phyloP scores from a whole-genome alignment of 2,888 invertebrate species.

The Agrypnus murinus region DNA sequence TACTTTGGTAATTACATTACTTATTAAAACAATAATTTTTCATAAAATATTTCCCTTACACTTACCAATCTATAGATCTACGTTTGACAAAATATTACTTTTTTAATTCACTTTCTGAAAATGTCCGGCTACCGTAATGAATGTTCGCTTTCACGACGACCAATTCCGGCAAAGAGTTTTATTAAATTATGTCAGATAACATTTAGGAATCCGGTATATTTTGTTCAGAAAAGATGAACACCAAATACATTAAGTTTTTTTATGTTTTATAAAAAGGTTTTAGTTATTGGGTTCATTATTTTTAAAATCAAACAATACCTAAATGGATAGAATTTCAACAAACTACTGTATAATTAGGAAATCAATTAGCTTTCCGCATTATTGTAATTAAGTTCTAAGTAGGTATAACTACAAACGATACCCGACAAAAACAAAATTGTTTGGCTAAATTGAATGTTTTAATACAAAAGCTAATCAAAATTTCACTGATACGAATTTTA shows the following conservation, averaged over 20 bases:
- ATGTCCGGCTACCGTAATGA: conserved; percentile 12
- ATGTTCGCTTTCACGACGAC: conserved; percentile 14
- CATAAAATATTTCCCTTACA: not conserved
- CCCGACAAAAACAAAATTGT: no score
- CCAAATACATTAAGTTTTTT: not conserved
- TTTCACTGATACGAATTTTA: no score
- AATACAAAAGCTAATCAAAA: no score
- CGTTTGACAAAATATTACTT: not conserved
- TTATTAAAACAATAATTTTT: not conserved
- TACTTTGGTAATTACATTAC: not conserved
- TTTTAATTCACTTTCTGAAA: conserved; percentile 18
- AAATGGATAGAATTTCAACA: no score
- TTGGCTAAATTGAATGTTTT: no score
- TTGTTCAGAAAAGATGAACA: not conserved
- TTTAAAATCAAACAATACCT: no score
- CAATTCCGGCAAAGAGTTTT: conserved; percentile 17
- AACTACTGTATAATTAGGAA: no score
- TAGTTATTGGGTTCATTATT: no score
- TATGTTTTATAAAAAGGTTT: no score
- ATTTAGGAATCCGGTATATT: conserved; percentile 14
- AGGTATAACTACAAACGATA: no score
- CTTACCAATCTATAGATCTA: not conserved
- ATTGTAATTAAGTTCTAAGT: no score
- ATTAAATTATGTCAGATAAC: conserved; percentile 28
- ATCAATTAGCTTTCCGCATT: no score